Evolutionary conservation across 2,113 vertebrate genomes (phyloP).

Genomic region (Crocuta crocuta): DNA sequence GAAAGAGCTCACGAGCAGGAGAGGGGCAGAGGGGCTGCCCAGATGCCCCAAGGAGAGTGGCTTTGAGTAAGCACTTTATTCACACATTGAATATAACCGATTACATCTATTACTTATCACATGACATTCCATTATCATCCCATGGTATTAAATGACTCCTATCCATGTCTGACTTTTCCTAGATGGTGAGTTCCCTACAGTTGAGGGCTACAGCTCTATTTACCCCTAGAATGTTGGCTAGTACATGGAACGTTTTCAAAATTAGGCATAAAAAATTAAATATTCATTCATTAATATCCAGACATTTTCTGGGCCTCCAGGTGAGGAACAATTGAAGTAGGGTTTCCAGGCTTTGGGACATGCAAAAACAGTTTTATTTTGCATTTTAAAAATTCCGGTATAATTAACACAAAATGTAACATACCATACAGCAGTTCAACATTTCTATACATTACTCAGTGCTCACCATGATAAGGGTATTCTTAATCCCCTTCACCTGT

Average conservation of each 20-base stretch:
- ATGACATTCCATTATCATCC: background rate
- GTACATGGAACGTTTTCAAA: background rate
- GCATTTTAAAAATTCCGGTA: background rate
- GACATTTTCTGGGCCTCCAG: background rate
- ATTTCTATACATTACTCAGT: background rate
- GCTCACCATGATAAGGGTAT: background rate
- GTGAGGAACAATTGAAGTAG: background rate
- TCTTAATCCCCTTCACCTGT: background rate
- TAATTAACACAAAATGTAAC: background rate
- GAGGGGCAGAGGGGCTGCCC: too few species aligned
- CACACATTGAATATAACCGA: accelerated
- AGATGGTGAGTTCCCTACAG: background rate
- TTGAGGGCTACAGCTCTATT: background rate
- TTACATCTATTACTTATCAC: background rate
- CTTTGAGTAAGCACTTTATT: background rate
- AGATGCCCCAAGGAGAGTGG: background rate
- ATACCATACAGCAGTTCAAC: background rate
- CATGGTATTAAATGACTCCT: background rate
- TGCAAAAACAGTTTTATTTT: background rate
- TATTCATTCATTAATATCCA: background rate
- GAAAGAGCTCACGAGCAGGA: too few species aligned
- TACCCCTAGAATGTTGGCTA: background rate
- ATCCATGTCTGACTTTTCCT: background rate
- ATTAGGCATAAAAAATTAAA: background rate
- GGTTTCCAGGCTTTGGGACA: background rate